Evolutionary conservation across 2,888 invertebrate species (phyloP).

Genomic region (Meiosimyza decipiens): DNA sequence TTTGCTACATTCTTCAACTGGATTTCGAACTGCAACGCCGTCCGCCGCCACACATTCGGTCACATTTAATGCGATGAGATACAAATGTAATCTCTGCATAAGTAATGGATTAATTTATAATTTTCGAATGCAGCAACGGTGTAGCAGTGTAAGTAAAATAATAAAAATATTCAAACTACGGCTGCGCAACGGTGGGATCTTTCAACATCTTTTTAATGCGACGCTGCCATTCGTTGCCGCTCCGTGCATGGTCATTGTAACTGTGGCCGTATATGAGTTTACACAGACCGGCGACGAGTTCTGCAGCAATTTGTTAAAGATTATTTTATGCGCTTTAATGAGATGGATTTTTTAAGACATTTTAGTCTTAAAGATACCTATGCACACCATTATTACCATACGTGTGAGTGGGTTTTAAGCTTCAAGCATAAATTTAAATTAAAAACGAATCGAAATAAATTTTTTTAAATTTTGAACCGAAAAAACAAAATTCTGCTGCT

Average conservation of each 20-base stretch:
- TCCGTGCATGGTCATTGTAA: no score
- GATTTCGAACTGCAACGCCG: not conserved
- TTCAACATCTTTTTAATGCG: slow-evolving; percentile 15
- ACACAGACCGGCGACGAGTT: not conserved
- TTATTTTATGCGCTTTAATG: slow-evolving; percentile 49
- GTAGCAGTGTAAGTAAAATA: slow-evolving; percentile 2
- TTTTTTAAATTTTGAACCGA: no score
- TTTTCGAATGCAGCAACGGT: slow-evolving; percentile 41
- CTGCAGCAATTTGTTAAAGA: slow-evolving; percentile 50
- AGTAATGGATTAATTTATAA: slow-evolving; percentile 59
- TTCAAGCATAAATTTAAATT: no score
- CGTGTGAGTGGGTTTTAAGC: no score
- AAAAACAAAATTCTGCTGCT: no score
- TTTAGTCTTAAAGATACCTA: no score
- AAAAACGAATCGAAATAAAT: no score
- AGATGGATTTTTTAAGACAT: slow-evolving; percentile 36
- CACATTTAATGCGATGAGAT: slow-evolving; percentile 51
- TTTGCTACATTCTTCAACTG: no score
- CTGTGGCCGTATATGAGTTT: no score
- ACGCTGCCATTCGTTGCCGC: not conserved
- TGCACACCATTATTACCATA: no score
- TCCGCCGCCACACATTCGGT: slow-evolving; percentile 35
- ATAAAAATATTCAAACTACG: not conserved
- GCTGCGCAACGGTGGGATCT: slow-evolving; percentile 12
- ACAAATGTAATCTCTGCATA: slow-evolving; percentile 55